These are phyloP conservation scores for Heliconius melpomene DNA, from an alignment of 1,140 invertebrate species.

Conservation along the genomic window DNA sequence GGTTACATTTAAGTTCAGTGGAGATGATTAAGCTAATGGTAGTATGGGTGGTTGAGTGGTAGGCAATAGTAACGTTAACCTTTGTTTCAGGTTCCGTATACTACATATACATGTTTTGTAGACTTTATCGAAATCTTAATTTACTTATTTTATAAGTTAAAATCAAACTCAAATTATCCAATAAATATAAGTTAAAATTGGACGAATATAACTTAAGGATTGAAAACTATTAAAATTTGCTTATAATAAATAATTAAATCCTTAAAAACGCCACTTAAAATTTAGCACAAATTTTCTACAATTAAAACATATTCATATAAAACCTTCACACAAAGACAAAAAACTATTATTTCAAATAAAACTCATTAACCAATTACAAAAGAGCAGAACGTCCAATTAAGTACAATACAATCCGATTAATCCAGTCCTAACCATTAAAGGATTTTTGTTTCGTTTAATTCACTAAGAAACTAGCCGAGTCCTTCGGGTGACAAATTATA, in stretches of 20 bases:
- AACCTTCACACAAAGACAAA: neutral
- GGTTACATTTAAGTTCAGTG: neutral
- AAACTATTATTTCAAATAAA: constrained; percentile 18
- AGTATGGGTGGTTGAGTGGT: neutral
- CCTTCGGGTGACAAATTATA: constrained; percentile 69
- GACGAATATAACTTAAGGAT: no score
- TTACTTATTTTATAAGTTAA: no score
- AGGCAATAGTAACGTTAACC: neutral
- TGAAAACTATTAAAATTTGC: no score
- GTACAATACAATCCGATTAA: constrained; percentile 66
- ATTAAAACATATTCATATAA: no score
- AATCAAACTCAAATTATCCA: no score
- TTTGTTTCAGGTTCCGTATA: no score
- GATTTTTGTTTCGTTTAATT: constrained; percentile 60
- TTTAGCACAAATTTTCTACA: no score
- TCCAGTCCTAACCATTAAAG: constrained; percentile 60
- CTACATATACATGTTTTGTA: no score
- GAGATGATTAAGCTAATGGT: neutral
- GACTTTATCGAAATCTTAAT: no score
- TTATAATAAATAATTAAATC: no score
- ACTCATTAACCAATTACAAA: constrained; percentile 38
- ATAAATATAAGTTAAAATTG: no score
- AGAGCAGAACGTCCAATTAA: constrained; percentile 54
- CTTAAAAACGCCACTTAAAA: no score
- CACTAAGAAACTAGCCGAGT: constrained; percentile 31